These are phyloP conservation scores for Zele albiditarsus DNA, from an alignment of 2,888 invertebrate species.

Conservation along the genomic window DNA sequence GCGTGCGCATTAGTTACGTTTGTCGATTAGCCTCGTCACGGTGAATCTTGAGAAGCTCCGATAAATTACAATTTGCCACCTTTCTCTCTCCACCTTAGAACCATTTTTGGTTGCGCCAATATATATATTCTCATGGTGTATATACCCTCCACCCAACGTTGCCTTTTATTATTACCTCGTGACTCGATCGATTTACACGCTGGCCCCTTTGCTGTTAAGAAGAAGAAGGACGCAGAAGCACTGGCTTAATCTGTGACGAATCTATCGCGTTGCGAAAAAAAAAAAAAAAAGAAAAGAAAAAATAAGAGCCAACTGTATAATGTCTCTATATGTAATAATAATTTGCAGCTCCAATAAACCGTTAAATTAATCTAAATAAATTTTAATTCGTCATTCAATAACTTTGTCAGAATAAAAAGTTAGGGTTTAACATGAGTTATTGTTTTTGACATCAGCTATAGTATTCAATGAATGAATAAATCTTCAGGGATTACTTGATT, in stretches of 20 bases:
- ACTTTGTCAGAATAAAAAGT: neutral
- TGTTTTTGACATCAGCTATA: no score
- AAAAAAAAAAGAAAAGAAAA: neutral
- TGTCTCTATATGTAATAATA: conserved; percentile 19
- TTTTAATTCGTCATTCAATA: conserved; percentile 16
- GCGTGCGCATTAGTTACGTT: conserved; percentile 61
- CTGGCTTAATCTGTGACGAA: conserved; percentile 41
- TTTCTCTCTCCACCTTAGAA: conserved; percentile 16
- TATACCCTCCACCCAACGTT: conserved; percentile 28
- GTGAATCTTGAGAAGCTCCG: conserved; percentile 52
- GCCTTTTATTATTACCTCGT: conserved; percentile 31
- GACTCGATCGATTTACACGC: conserved; percentile 45
- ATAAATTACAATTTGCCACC: conserved; percentile 64
- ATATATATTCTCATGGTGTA: neutral
- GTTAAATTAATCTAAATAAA: conserved; percentile 22
- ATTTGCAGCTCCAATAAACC: conserved; percentile 23
- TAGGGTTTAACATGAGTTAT: no score
- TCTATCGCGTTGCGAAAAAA: conserved; percentile 29
- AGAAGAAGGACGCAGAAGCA: conserved; percentile 17
- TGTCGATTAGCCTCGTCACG: conserved; percentile 58
- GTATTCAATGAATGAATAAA: no score
- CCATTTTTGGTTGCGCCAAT: conserved; percentile 25
- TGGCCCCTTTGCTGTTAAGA: conserved; percentile 28
- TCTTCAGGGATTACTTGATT: no score
- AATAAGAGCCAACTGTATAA: neutral